Evolutionary conservation across 2,888 invertebrate species (phyloP), one percentile per base, ranked within the genome.

Genomic region (Sphaerophoria taeniata): DNA sequence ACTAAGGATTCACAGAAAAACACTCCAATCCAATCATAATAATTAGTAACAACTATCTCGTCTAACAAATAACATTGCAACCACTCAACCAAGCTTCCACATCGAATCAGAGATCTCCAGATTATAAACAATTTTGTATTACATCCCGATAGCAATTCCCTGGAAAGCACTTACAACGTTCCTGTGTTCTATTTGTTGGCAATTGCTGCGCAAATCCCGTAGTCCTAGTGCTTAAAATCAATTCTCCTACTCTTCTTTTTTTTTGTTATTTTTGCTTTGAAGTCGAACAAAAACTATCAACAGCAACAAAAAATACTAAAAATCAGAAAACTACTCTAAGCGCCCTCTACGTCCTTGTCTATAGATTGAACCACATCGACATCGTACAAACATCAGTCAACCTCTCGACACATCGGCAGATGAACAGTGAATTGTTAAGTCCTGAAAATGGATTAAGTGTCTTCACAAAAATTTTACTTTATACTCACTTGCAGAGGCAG

Each of bases 401-500:
- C n/a, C 63, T 73, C 56, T 69, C 55, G 7, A n/a, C 43, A 14
- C 70, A 61, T 12, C 51, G 39, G 65, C 16, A 36, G 49, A 65
- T 33, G 65, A 34, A 12, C 67, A 65, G 43, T 67, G 74, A 79
- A 67, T 74, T 79, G 78, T 55, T 33, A 78, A 83, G 56, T 70
- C 56, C 78, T 74, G 55, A 63, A 24, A 83, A 83, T 73, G 70
- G 70, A 84, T 79, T 74, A 71, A 83, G 74, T 74, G 69, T 78
- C 78, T 80, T 72, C 56, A 24, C 24, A 58, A 84, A 70, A 74
- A 69, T 67, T 39, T 67, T 67, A 67, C 67, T 39, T 43, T 31
- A 87, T 88, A 94, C 96, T 95, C 93, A 97, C 97, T 96, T 97
- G 97, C 98, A 98, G 83, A 97, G 94, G 91, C 98, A 98, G 93